Evolutionary conservation across 2,113 vertebrate genomes (phyloP), one percentile per base, ranked within the genome.

Genomic region (Hippocampus zosterae): DNA sequence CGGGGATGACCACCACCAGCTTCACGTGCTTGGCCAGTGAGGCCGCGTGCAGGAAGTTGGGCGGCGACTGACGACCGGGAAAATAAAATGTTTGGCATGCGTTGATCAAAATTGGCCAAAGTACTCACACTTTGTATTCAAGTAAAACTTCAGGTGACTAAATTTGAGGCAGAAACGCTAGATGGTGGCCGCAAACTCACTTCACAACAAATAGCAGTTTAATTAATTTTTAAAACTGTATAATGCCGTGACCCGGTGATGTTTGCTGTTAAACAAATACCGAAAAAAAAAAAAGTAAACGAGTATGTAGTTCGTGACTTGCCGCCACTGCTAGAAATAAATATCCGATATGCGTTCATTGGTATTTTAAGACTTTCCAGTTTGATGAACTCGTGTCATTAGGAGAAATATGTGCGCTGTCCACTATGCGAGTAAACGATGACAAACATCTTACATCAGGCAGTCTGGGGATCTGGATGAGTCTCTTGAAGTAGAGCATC

Each of bases 391-490:
- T 55, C 21, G 19, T 3, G 21, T 21, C 2, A 11, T 55, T 55
- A 23, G 9, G 21, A n/a, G 40, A 64, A 64, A 64, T 37, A 40
- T 41, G 10, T 15, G 40, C 48, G 42, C 42, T 66, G 42, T 65
- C 52, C 52, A 3, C 42, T 15, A 3, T 69, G 42, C 68, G 67
- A 83, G 72, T 73, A 64, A 66, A 37, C 63, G 70, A 12, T 63
- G 55, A 56, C 15, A 64, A 64, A 65, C 9, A 64, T 60, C 92
- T 92, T 89, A 98, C 97, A 89, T 98, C 97, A 0, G 97, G 97
- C 78, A 99, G 92, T 74, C 92, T 92, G 2, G 97, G 97, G 68
- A 99, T 98, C 92, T 99, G 97, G 86, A 99, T 98, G 80, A 99
- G 94, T 19, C 97, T 91, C 88, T 99, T 99, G 87, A 99, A 99